Base-by-base conservation (phyloP, 1,140 invertebrate species). In the Pygmarrhopalites habei region DNA sequence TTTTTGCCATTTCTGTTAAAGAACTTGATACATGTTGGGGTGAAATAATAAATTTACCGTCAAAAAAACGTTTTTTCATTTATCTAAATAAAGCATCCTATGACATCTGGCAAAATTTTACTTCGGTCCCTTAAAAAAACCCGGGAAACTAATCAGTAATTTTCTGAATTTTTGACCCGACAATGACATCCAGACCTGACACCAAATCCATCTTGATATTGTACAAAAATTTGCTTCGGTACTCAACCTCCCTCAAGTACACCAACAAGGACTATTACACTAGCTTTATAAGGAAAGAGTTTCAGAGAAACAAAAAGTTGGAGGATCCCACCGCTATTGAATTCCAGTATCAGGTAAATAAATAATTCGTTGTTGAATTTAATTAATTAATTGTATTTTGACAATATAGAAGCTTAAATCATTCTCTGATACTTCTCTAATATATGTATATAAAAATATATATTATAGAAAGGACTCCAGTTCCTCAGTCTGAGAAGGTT, bases 201-300 rank as follows among this genome's bases (percentile, higher is more conserved):
- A 12, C 51, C 14, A 44, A 57, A 44, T 32, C 81, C 72, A 73
- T 82, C 52, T 67, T 82, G 23, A 75, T 73, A 56, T 74, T 85
- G 15, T 85, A 85, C 67, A 82, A 80, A 71, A 74, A 82, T 71
- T 75, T 85, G 47, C 73, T 86, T 25, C 72, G 79, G 23, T 85
- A 85, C 75, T 79, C 82, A 26, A 77, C 80, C 73, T 76, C 77
- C 62, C 70, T 85, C 47, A 76, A 81, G 69, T 77, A 79, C 7
- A 85, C 84, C 1, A 80, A 85, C 66, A 82, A 84, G 72, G 71
- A 76, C 3, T 85, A 82, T 71, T 85, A 79, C 69, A 60, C 74
- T 19, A 74, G 73, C 3, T 70, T 81, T 67, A 77, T 85, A 32
- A 75, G 76, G 25, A 70, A 74, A 39, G 84, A 86, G 74, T 86